phyloP scores from a whole-genome alignment of 2,113 vertebrate species.

The Fregetta grallaria region DNA sequence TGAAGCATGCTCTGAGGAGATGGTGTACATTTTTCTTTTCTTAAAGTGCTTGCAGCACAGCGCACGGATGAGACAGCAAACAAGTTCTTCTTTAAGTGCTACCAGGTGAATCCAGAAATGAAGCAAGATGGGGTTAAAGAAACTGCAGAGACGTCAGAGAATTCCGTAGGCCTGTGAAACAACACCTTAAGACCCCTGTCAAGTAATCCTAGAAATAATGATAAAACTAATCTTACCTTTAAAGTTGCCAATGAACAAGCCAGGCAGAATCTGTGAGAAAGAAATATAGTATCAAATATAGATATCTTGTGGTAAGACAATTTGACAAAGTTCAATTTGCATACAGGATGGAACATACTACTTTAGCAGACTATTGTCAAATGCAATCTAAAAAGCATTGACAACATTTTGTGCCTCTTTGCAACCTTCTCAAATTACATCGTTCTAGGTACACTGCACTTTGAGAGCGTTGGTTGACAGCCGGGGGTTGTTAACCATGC shows the following conservation, averaged over 20 bases:
- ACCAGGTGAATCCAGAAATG: background rate
- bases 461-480: background rate
- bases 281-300: conserved; percentile 69
- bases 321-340: conserved; percentile 45
- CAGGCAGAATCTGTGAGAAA: conserved; percentile 86
- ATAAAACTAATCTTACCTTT: conserved; percentile 81
- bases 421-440: background rate
- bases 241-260: conserved; percentile 93
- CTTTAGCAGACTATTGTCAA: conserved; percentile 14
- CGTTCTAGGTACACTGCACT: background rate
- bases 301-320: conserved; percentile 48
- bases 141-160: background rate
- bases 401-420: background rate
- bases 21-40: background rate
- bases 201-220: background rate
- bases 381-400: background rate
- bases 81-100: background rate
- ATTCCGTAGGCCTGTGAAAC: background rate
- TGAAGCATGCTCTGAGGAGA: background rate
- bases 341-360: conserved; percentile 64
- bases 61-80: background rate
- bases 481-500: rapidly evolving
- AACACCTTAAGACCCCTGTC: background rate
- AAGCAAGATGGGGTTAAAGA: background rate
- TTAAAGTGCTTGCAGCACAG: background rate